Conservation (phyloP, 1,140 invertebrate species). For the Bursaphelenchus mucronatus region DNA sequence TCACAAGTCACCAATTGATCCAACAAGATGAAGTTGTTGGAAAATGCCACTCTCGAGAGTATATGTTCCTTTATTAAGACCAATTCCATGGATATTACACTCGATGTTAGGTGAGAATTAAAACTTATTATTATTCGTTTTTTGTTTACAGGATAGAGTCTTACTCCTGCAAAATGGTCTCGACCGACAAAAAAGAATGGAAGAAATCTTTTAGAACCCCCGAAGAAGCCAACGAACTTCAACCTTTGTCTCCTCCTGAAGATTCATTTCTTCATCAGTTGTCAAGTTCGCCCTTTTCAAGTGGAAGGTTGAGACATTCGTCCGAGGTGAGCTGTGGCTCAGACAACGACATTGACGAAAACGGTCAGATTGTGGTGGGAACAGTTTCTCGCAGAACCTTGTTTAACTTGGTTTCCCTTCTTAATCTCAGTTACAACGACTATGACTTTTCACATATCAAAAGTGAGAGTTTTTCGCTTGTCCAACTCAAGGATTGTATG, state of each 20-base stretch:
- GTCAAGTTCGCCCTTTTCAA: background rate
- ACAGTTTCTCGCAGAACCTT: constrained; percentile 51
- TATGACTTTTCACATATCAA: constrained; percentile 57
- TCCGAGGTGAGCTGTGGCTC: constrained; percentile 51
- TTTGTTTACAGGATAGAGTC: constrained; percentile 50
- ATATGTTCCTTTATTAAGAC: constrained; percentile 35
- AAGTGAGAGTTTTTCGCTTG: constrained; percentile 12
- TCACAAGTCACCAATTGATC: background rate
- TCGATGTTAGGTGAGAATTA: constrained; percentile 49
- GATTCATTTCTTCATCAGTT: constrained; percentile 25
- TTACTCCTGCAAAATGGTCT: constrained; percentile 60
- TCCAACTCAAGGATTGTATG: constrained; percentile 38
- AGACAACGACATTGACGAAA: constrained; percentile 48
- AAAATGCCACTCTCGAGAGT: constrained; percentile 48
- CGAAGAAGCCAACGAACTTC: constrained; percentile 34
- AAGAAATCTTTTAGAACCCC: constrained; percentile 35
- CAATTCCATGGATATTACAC: constrained; percentile 45
- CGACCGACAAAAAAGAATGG: constrained; percentile 58
- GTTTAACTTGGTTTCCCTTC: constrained; percentile 50
- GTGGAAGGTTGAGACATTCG: constrained; percentile 39
- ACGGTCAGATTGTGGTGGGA: constrained; percentile 37
- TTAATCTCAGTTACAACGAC: constrained; percentile 53
- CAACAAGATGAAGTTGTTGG: constrained; percentile 52
- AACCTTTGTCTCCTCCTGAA: constrained; percentile 54
- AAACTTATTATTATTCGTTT: constrained; percentile 5